Conservation (phyloP, 2,797 vertebrate species). For the Okamejei kenojei region DNA sequence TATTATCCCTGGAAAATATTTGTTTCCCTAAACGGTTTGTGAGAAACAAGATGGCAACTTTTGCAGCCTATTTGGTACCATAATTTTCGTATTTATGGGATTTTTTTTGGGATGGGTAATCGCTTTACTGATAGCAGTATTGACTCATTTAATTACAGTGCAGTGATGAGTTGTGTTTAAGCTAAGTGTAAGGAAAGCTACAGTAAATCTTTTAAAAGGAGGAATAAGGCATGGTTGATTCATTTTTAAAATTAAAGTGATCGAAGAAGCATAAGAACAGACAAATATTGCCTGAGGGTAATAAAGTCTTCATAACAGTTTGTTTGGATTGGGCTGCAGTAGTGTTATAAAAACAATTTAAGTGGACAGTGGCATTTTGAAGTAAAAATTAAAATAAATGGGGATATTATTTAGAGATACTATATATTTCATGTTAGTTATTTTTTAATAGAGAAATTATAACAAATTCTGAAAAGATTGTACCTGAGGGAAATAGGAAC, state of each 20-base stretch:
- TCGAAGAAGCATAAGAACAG: no score
- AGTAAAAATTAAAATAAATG: not conserved
- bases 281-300: not conserved
- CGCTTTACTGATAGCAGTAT: not conserved
- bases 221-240: not conserved
- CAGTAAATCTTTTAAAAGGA: not conserved
- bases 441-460: not conserved
- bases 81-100: not conserved
- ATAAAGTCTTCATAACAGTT: not conserved
- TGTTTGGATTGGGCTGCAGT: not conserved
- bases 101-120: not conserved
- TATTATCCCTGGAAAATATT: not conserved
- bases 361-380: not conserved
- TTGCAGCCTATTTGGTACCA: not conserved
- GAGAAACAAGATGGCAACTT: no score
- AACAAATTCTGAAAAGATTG: not conserved
- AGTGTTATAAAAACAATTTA: not conserved
- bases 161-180: not conserved
- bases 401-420: not conserved
- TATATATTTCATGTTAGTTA: not conserved
- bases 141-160: not conserved
- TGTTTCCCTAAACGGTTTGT: not conserved
- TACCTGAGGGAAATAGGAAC: not conserved
- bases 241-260: not conserved
- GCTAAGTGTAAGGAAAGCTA: not conserved